These are phyloP conservation scores for Halictus ligatus DNA, from an alignment of 2,888 invertebrate genomes.

Conservation along the genomic window DNA sequence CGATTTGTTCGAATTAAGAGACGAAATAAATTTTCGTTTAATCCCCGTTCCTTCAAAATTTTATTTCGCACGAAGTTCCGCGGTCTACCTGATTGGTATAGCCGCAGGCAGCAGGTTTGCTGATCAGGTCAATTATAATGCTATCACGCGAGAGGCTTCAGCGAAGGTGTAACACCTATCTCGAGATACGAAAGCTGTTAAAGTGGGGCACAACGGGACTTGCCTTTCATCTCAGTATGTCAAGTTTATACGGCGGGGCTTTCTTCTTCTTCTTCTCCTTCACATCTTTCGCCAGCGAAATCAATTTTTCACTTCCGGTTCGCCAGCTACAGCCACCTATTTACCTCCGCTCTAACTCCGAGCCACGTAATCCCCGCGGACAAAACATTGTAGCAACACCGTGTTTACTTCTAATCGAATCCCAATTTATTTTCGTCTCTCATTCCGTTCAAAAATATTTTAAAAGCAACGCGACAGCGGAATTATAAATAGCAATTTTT, in stretches of 20 bases:
- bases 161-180: slow-evolving; percentile 47
- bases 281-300: slow-evolving; percentile 59
- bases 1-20: not conserved
- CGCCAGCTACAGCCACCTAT: not conserved
- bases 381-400: not conserved
- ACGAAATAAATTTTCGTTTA: not conserved
- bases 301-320: slow-evolving; percentile 56
- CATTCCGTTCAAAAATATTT: not conserved
- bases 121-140: slow-evolving; percentile 12
- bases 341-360: not conserved
- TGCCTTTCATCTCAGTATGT: slow-evolving; percentile 80
- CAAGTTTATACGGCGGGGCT: slow-evolving; percentile 73
- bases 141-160: slow-evolving; percentile 14
- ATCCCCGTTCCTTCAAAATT: not conserved
- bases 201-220: slow-evolving; percentile 84
- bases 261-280: slow-evolving; percentile 58
- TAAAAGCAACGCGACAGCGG: not conserved
- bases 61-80: too few species aligned
- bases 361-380: not conserved
- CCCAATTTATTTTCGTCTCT: not conserved
- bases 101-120: not conserved
- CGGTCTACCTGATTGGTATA: not conserved
- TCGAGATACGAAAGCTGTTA: slow-evolving; percentile 74
- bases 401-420: not conserved
- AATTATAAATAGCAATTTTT: not conserved